Conservation (phyloP, 2,113 vertebrate species). For the Hydropotes inermis region DNA sequence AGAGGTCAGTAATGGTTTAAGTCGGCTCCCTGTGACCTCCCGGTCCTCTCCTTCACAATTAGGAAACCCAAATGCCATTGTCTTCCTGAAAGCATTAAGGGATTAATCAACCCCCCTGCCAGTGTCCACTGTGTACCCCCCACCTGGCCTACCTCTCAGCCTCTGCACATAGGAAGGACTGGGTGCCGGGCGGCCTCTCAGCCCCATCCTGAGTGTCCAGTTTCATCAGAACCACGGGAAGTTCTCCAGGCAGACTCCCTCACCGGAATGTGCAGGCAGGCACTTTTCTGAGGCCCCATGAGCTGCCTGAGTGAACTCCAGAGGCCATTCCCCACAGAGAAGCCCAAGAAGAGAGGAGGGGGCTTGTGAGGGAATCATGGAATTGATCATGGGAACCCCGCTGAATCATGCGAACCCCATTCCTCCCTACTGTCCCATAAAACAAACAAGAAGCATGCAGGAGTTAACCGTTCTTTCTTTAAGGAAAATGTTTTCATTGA, state of each 20-base stretch:
- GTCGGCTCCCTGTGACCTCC: neutral
- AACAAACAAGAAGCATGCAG: constrained; percentile 27
- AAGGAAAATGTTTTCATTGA: neutral
- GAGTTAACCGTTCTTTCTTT: constrained; percentile 10
- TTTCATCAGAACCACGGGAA: neutral
- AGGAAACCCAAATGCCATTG: neutral
- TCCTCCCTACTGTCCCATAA: neutral
- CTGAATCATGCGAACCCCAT: neutral
- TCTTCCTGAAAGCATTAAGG: neutral
- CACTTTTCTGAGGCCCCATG: constrained; percentile 8
- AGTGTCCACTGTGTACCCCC: accelerated
- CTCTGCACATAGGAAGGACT: neutral
- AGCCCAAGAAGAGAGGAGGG: neutral
- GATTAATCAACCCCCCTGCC: accelerated
- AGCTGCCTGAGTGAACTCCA: constrained; percentile 31
- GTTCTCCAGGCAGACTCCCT: neutral
- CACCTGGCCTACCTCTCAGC: accelerated
- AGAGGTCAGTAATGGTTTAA: neutral
- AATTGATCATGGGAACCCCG: neutral
- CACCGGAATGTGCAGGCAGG: constrained; percentile 27
- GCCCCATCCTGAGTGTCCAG: neutral
- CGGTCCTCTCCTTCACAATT: neutral
- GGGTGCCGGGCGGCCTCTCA: accelerated
- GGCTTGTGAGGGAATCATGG: constrained; percentile 38
- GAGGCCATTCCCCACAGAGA: constrained; percentile 68